Conservation (phyloP, 2,113 vertebrate genomes). For the Panurus biarmicus region DNA sequence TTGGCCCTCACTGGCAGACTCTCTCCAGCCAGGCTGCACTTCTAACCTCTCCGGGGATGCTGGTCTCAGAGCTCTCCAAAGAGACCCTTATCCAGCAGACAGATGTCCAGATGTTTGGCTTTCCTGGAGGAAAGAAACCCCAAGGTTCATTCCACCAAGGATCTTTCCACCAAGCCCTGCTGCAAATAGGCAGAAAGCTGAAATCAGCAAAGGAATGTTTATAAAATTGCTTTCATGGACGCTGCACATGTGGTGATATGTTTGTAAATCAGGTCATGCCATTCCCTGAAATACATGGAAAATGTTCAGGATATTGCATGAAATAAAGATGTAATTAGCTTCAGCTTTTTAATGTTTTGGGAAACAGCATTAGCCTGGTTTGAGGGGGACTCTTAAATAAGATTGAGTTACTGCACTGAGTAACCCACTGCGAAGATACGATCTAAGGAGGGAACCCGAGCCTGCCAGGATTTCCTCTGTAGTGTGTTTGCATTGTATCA, state of each 20-base stretch:
- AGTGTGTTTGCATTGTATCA: constrained; percentile 19
- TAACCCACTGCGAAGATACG: not conserved
- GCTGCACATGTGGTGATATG: not conserved
- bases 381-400: not conserved
- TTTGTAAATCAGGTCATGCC: not conserved
- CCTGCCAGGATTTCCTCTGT: constrained; percentile 38
- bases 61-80: not conserved
- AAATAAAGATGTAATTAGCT: constrained; percentile 20
- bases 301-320: not conserved
- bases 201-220: not conserved
- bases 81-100: not conserved
- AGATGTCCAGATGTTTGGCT: not conserved
- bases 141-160: not conserved
- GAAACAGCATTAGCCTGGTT: constrained; percentile 2
- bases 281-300: not conserved
- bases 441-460: constrained; percentile 44
- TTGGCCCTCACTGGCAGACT: not conserved
- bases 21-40: not conserved
- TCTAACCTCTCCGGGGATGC: not conserved
- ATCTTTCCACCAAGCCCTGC: not conserved
- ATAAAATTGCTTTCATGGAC: not conserved
- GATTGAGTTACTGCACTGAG: constrained; percentile 14
- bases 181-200: not conserved
- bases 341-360: constrained; percentile 24
- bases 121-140: not conserved